Evolutionary conservation across 2,113 vertebrate genomes (phyloP), one percentile per base, ranked within the genome.

Genomic region (Cinclus mexicanus): DNA sequence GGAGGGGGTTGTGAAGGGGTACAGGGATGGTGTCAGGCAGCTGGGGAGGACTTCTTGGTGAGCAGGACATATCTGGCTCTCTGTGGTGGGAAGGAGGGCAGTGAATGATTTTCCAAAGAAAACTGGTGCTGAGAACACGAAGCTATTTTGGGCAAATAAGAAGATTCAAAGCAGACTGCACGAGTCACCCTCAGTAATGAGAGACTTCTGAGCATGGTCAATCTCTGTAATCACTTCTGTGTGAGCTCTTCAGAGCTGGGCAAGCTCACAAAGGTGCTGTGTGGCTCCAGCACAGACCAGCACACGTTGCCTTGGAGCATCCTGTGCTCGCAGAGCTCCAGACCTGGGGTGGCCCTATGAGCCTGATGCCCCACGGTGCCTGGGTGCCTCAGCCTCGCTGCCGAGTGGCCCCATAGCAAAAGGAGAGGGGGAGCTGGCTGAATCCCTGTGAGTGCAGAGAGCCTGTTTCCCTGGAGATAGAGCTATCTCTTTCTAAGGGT

Each of bases 381-480:
- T 96, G 7, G 4, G 67, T 16, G 53, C 56, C 70, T 97, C 83
- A 56, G 56, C 70, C 74, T 95, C 0, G 0, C 76, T 96, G 67
- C 21, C 2, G 25, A 95, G 83, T 96, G 91, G 95, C 90, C 82
- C 94, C 88, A 72, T 10, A 59, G 94, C 82, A 90, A 96, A 95
- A 83, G 91, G 84, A 96, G 96, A 90, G 71, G 82, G 82, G 92
- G 96, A 97, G 93, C 94, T 97, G 90, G 75, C 94, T 95, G 94
- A 95, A 86, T 96, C 96, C 89, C 44, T 97, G 94, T 28, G 46
- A 96, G 81, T 21, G 5, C 91, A 97, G 95, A 94, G 87, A 94
- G 94, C 81, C 86, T 87, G 98, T 98, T 98, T 98, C 98, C 98
- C 97, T 97, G 98, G 98, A 98, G 97, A 98, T 97, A 95, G 95